A percentile compares a stretch with the other conserved stretches of the same genome.
Conservation (phyloP, 2,113 vertebrate genomes). For the Rhea americana region DNA sequence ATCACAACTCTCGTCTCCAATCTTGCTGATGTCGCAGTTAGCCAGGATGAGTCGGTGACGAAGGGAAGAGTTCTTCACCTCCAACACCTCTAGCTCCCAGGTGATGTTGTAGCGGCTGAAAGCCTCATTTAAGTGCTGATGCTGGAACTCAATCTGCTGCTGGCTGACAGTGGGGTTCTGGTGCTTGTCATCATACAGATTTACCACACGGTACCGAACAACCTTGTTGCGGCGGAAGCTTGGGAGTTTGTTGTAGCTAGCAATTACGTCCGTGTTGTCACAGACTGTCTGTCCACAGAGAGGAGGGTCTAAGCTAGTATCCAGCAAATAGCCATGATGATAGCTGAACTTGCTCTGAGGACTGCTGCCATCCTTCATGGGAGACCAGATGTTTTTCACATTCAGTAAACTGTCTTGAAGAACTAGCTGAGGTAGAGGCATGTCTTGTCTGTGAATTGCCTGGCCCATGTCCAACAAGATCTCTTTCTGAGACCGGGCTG, state of each 20-base stretch:
- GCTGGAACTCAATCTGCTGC: conserved; percentile 94
- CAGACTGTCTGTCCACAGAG: conserved; percentile 95
- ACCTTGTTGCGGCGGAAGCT: conserved; percentile 87
- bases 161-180: conserved; percentile 87
- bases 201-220: conserved; percentile 93
- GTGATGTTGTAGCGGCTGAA: conserved; percentile 93
- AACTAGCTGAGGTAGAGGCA: conserved; percentile 88
- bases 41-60: conserved; percentile 91
- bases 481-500: conserved; percentile 88
- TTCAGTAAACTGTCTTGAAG: conserved; percentile 93
- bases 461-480: conserved; percentile 87
- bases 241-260: conserved; percentile 91
- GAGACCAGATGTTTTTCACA: conserved; percentile 88
- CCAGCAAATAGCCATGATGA: conserved; percentile 80
- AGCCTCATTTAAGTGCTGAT: conserved; percentile 90
- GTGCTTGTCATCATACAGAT: conserved; percentile 83
- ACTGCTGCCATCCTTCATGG: conserved; percentile 89
- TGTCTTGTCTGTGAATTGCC: conserved; percentile 76
- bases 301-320: conserved; percentile 89
- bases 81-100: conserved; percentile 93
- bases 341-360: conserved; percentile 81
- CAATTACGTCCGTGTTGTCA: conserved; percentile 89
- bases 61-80: conserved; percentile 90
- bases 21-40: conserved; percentile 96
- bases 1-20: conserved; percentile 90